Base-by-base conservation (phyloP, 2,113 vertebrate genomes). In the Cephalopholis sonnerati region DNA sequence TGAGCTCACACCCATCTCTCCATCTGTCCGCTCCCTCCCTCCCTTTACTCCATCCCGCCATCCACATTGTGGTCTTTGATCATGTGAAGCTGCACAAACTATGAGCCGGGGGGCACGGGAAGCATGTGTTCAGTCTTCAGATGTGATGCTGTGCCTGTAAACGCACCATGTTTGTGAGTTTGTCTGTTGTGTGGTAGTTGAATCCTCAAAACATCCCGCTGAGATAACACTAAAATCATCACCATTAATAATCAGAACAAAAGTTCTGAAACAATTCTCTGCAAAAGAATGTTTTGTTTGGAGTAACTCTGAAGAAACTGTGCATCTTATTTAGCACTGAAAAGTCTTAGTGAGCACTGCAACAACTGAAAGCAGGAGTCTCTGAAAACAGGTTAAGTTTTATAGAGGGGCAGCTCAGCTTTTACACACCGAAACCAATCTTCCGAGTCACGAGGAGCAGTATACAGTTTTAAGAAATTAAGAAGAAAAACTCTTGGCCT, bases 61-160 rank as follows among this genome's bases (percentile, higher is more conserved):
- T 70, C 68, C 83, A 59, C 39, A 70, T 25, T 51, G 77, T 72
- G 39, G n/a, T 64, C 87, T 89, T 89, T 90, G 83, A 89, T 92
- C 78, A 78, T 22, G 48, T 48, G 53, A 74, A 71, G 77, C 81
- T 71, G 81, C 73, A 70, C 76, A 61, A 82, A 70, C 63, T 51
- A 29, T 10, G 80, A 79, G 90, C 88, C 46, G n/a, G 44, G 29
- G 65, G 81, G 75, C 69, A 73, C 4, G 27, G 29, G 61, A 57
- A 65, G 77, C 76, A 71, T 82, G 79, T 77, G 82, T 32, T 87
- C 73, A 62, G 79, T 85, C 59, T 83, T 83, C 67, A 68, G 82
- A 81, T 81, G 84, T 62, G 48, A 46, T 68, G 74, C 36, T 61
- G 75, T 36, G 78, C 59, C 59, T 73, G 80, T 83, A 79, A 83